These are phyloP conservation scores for Prochilodus magdalenae DNA, from an alignment of 2,113 vertebrate species.

Conservation along the genomic window DNA sequence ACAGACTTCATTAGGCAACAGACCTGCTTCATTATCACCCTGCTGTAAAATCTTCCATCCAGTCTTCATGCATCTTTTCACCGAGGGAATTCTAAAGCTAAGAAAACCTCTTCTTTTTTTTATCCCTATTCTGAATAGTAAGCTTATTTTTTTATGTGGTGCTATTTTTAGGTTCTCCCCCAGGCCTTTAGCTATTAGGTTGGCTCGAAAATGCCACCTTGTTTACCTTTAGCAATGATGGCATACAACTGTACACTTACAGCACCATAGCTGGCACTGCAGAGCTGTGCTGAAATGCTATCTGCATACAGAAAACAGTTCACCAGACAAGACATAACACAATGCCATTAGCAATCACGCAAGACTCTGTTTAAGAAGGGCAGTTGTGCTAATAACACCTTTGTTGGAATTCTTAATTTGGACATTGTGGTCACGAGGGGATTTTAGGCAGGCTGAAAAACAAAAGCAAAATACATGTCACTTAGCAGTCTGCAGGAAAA, in stretches of 20 bases:
- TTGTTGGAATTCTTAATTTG: background rate
- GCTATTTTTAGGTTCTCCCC: background rate
- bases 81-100: background rate
- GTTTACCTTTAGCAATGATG: background rate
- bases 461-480: background rate
- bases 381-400: too few species aligned
- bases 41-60: background rate
- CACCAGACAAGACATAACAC: background rate
- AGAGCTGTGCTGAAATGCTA: background rate
- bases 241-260: background rate
- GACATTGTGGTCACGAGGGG: background rate
- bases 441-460: background rate
- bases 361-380: background rate
- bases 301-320: background rate
- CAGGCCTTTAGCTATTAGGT: background rate
- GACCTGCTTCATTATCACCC: background rate
- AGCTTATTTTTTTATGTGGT: background rate
- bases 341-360: background rate
- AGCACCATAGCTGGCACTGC: background rate
- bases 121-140: background rate
- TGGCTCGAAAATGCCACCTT: background rate
- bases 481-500: background rate
- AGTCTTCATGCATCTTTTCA: background rate
- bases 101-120: background rate
- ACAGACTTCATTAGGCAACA: background rate